Conservation (phyloP, 1,140 invertebrate genomes). For the Drosophila repleta region DNA sequence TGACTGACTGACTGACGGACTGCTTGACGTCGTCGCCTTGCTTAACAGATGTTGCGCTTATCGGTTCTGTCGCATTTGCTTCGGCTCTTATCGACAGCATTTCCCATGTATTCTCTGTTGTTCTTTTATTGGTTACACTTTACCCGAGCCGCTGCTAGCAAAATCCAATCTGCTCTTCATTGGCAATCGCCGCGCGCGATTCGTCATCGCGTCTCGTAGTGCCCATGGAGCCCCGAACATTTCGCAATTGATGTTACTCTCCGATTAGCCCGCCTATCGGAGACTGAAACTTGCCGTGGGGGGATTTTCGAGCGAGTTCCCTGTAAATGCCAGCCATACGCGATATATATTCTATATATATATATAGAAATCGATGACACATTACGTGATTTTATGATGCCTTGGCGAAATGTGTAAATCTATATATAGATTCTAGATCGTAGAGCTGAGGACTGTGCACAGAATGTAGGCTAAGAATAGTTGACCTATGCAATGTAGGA, state of each 20-base stretch:
- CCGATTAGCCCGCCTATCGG: slow-evolving; percentile 9
- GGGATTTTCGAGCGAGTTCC: slow-evolving; percentile 6
- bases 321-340: slow-evolving; percentile 1
- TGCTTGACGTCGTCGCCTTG: slow-evolving; percentile 8
- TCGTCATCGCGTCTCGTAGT: slow-evolving; percentile 12
- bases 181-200: not conserved
- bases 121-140: slow-evolving; percentile 41
- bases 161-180: slow-evolving; percentile 41
- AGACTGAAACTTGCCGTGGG: not conserved
- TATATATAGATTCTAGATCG: not conserved
- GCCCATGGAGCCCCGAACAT: slow-evolving; percentile 1
- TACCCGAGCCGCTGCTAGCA: slow-evolving; percentile 19
- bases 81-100: slow-evolving; percentile 39
- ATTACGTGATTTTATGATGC: not conserved
- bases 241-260: slow-evolving; percentile 22
- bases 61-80: slow-evolving; percentile 23
- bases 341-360: too few relatives aligned
- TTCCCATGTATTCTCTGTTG: slow-evolving; percentile 32
- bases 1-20: slow-evolving; percentile 19
- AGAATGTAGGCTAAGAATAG: too few relatives aligned
- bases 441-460: not conserved
- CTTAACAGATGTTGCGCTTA: slow-evolving; percentile 47
- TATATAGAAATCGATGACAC: not conserved
- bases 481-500: too few relatives aligned
- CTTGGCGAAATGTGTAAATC: not conserved